phyloP scores from a whole-genome alignment of 2,113 vertebrate species.

The Baryphthengus martii region DNA sequence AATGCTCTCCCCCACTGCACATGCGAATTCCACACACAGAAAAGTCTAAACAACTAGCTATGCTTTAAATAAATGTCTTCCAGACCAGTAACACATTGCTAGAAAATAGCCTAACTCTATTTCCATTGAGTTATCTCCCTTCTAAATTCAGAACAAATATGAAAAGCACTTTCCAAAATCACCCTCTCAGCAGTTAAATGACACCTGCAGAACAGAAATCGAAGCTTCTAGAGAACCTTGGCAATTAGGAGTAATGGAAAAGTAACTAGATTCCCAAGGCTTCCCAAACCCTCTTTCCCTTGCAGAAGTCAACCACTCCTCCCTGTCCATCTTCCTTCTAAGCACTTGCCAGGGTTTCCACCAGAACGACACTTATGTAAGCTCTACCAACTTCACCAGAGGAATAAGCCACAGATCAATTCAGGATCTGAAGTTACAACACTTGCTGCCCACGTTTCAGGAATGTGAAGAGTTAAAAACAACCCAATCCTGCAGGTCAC shows the following conservation, averaged over 20 bases:
- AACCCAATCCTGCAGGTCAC: neutral
- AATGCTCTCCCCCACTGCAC: neutral
- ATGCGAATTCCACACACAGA: neutral
- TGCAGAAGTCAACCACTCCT: neutral
- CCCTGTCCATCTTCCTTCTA: neutral
- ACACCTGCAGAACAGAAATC: neutral
- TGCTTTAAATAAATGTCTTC: neutral
- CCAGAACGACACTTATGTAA: neutral
- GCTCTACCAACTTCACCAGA: neutral
- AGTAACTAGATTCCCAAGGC: neutral
- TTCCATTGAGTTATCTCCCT: neutral
- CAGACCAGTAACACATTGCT: neutral
- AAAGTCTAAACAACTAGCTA: neutral
- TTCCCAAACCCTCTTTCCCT: neutral
- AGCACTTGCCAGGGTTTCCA: neutral
- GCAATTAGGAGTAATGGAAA: neutral
- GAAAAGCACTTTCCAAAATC: neutral
- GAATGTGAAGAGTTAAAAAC: neutral
- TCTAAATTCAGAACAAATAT: neutral
- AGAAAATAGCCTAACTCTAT: fast-evolving
- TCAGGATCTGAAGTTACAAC: neutral
- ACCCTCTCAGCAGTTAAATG: neutral
- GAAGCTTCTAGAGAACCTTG: neutral
- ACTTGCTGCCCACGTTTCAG: neutral
- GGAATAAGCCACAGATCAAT: neutral